phyloP scores from a whole-genome alignment of 2,113 vertebrate species.

The Puffinus mauretanicus region DNA sequence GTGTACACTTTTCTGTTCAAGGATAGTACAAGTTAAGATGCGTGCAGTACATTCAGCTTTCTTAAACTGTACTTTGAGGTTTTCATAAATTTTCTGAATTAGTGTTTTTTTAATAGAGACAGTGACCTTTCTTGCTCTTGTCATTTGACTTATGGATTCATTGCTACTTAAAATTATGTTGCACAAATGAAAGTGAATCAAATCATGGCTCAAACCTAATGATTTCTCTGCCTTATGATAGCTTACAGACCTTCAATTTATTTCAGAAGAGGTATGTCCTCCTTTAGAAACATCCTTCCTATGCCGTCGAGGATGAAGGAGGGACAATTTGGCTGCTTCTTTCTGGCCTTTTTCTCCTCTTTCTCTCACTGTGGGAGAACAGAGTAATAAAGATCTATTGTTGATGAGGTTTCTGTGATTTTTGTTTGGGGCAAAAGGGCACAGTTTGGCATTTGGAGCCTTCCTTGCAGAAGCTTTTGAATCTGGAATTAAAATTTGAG shows the following conservation, averaged over 20 bases:
- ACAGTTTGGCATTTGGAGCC: background rate
- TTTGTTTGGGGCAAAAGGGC: background rate
- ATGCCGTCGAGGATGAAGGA: background rate
- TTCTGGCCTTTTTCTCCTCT: background rate
- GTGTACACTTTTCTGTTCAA: background rate
- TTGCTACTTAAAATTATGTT: background rate
- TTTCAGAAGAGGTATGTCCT: background rate
- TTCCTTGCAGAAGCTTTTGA: background rate
- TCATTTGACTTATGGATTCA: background rate
- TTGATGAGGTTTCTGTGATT: background rate
- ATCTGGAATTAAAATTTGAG: background rate
- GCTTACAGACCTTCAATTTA: background rate
- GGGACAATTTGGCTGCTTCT: background rate
- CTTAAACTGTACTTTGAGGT: background rate
- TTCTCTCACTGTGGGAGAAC: background rate
- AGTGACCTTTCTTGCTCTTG: background rate
- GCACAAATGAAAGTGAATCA: background rate
- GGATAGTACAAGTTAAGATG: background rate
- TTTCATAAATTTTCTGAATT: background rate
- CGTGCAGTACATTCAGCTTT: background rate
- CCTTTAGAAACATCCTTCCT: background rate
- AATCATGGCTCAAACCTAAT: background rate
- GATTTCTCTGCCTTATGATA: background rate
- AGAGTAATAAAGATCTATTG: background rate
- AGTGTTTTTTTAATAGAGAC: background rate